A percentile compares a stretch with the other conserved stretches of the same genome.
phyloP scores from a whole-genome alignment of 2,797 vertebrate genomes.

The Setipinna tenuifilis region DNA sequence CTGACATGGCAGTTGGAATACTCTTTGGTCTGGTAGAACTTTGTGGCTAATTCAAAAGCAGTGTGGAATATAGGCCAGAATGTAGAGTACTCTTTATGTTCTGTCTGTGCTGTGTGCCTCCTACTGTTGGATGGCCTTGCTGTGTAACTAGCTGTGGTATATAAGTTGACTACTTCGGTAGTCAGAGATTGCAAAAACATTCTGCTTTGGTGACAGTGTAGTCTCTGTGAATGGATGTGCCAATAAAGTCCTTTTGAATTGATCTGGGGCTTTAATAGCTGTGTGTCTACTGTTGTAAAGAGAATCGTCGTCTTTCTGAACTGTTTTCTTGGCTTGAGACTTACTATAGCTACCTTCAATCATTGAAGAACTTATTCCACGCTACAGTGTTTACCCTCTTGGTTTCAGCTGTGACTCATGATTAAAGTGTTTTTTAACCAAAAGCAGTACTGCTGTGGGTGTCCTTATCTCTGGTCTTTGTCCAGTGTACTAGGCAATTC shows the following conservation, averaged over 20 bases:
- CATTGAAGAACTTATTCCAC: background rate
- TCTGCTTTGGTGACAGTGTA: background rate
- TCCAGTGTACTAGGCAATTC: background rate
- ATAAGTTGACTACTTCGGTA: background rate
- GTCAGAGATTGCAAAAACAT: background rate
- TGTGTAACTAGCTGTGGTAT: background rate
- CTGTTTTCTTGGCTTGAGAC: background rate
- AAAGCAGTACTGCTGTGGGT: background rate
- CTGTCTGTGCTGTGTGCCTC: background rate
- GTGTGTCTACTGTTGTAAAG: background rate
- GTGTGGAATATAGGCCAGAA: background rate
- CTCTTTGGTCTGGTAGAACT: background rate
- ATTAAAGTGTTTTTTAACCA: background rate
- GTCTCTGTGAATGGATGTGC: background rate
- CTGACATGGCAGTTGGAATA: background rate
- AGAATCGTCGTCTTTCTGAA: background rate
- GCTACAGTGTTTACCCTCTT: background rate
- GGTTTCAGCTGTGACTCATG: background rate
- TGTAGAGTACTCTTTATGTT: background rate
- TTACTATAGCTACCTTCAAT: background rate
- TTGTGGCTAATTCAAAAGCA: background rate
- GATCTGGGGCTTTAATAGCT: background rate
- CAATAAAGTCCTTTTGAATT: background rate
- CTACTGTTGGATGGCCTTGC: background rate
- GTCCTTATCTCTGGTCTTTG: slow-evolving; percentile 8